Evolutionary conservation across 2,113 vertebrate genomes (phyloP).

Genomic region (Halcyon malimbica): DNA sequence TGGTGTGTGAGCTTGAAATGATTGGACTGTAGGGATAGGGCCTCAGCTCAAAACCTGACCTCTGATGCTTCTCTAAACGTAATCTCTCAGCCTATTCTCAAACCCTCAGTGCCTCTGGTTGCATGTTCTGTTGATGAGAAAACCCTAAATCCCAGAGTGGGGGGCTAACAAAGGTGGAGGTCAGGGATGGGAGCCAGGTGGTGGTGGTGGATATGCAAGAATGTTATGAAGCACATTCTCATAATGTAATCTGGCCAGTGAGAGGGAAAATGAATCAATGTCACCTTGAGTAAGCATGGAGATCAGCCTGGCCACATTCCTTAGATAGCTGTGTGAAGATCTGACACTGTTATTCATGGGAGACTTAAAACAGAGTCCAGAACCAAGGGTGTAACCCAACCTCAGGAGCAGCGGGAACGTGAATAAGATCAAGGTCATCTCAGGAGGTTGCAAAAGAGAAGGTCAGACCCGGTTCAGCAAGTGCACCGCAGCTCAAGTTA

Average conservation of each 20-base stretch:
- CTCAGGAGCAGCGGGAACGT: background rate
- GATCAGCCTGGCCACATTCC: conserved; percentile 69
- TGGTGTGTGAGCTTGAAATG: background rate
- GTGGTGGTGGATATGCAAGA: background rate
- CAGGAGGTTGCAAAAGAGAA: background rate
- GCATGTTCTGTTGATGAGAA: background rate
- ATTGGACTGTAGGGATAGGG: background rate
- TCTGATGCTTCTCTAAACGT: background rate
- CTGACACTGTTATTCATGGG: conserved; percentile 51
- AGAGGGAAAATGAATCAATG: conserved; percentile 68
- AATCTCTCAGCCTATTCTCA: background rate
- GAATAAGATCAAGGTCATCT: conserved; percentile 39
- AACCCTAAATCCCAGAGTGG: background rate
- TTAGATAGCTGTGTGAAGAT: conserved; percentile 63
- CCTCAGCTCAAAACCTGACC: background rate
- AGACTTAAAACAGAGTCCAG: conserved; percentile 72
- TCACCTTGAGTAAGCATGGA: conserved; percentile 55
- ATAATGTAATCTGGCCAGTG: conserved; percentile 38
- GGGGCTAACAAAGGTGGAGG: background rate
- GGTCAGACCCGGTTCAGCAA: conserved; percentile 34
- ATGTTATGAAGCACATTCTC: background rate
- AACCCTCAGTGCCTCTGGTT: background rate
- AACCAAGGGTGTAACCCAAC: conserved; percentile 1
- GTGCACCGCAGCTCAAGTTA: background rate
- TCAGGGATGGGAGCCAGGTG: background rate